A percentile compares a stretch with the other conserved stretches of the same genome.
These are phyloP conservation scores for Ceratosolen fusciceps DNA, from an alignment of 1,140 invertebrate genomes.

Conservation along the genomic window DNA sequence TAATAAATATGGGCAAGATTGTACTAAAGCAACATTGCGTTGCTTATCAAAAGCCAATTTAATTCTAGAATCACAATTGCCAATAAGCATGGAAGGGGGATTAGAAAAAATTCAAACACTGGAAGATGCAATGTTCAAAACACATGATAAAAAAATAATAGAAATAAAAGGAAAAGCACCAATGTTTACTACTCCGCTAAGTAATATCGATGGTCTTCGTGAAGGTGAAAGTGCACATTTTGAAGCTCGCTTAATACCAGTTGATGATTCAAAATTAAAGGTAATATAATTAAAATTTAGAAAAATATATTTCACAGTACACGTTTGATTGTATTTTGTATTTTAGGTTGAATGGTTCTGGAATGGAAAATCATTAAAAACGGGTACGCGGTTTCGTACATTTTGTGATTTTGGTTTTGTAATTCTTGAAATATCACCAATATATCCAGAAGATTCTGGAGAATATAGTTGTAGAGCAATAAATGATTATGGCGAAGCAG, in stretches of 20 bases:
- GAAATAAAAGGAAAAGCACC: conserved; percentile 87
- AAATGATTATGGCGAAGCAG: conserved; percentile 93
- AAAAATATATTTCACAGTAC: conserved; percentile 14
- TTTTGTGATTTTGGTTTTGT: conserved; percentile 97
- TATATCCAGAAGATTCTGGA: conserved; percentile 95
- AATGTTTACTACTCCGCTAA: conserved; percentile 90
- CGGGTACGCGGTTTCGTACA: conserved; percentile 91
- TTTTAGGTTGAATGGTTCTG: conserved; percentile 92
- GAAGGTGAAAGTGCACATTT: conserved; percentile 96
- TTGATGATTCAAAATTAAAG: conserved; percentile 94
- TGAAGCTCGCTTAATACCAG: conserved; percentile 92
- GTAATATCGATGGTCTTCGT: conserved; percentile 86
- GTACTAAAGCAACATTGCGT: conserved; percentile 86
- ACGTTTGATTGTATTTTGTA: background rate
- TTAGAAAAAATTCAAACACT: conserved; percentile 92
- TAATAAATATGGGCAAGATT: conserved; percentile 92
- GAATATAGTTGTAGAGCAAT: conserved; percentile 93
- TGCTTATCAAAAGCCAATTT: conserved; percentile 92
- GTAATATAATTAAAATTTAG: conserved; percentile 69
- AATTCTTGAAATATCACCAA: conserved; percentile 92
- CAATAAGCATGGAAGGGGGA: conserved; percentile 93
- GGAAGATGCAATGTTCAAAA: conserved; percentile 87
- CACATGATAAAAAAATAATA: conserved; percentile 78
- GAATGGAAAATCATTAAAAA: conserved; percentile 91
- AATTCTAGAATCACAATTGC: conserved; percentile 95